Base-by-base conservation (phyloP, 2,113 vertebrate genomes). In the Dasyprocta punctata region DNA sequence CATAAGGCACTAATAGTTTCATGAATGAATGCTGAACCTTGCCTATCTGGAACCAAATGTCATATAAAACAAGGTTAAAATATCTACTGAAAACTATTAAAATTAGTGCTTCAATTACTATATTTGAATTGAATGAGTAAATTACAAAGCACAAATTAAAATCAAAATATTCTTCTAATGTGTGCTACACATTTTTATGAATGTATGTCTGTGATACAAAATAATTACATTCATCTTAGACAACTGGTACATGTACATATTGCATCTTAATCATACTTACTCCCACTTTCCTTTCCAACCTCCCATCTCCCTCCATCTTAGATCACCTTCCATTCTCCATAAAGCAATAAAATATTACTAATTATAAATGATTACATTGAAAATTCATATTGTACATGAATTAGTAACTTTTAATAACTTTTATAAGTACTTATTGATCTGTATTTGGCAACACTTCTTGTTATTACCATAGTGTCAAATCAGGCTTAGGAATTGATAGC, bases 391-490 rank as follows among this genome's bases (percentile, higher is more conserved):
- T 93, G 26, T 41, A 44, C 7, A 63, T 90, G 5, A 94, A 82
- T 75, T 80, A n/a, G 2, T 92, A 30, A 84, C 7, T 84, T 92
- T 52, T 24, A 77, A 58, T 49, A 93, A 5, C 4, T 89, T 86
- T 69, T 44, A 61, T 52, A 81, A 28, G 22, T 73, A 86, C 20
- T 12, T 85, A 22, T 33, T 84, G 16, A 58, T 36, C 49, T 19
- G 78, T 54, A 69, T 78, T 90, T 96, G n/a, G 78, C 84, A 86
- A 61, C n/a, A 91, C 90, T 84, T 90, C 14, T 84, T 52, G 16
- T 36, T 60, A 75, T 60, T 82, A 71, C n/a, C 28, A 86, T 28
- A 54, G 36, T 12, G 26, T 61, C 17, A 60, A 30, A 54, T 47
- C 41, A 77, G 3, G 19, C 26, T 69, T 38, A 77, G 7, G 56